Percentiles rank a stretch among this genome's conserved stretches.
Evolutionary conservation across 2,113 vertebrate species (phyloP).

Genomic region (Hylia prasina): DNA sequence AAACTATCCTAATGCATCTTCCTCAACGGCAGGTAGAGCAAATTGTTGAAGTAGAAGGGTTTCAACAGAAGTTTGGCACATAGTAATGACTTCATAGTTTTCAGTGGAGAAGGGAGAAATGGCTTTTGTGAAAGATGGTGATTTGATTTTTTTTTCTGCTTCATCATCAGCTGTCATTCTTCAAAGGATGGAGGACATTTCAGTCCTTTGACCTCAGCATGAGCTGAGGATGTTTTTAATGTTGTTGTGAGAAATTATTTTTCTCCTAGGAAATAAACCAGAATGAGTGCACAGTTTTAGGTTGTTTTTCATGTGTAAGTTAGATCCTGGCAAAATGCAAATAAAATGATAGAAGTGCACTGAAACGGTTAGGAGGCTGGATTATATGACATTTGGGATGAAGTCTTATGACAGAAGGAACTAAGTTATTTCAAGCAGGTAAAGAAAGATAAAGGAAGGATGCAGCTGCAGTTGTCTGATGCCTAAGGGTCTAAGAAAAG

Average conservation of each 20-base stretch:
- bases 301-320: not conserved
- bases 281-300: not conserved
- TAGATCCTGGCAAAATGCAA: not conserved
- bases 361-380: not conserved
- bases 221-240: not conserved
- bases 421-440: not conserved
- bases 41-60: not conserved
- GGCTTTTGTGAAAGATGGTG: not conserved
- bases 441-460: not conserved
- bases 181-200: not conserved
- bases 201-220: not conserved
- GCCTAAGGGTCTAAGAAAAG: not conserved
- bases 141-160: not conserved
- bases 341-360: not conserved
- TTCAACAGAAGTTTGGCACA: not conserved
- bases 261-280: not conserved
- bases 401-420: not conserved
- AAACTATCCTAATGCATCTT: not conserved
- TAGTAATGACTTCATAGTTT: not conserved
- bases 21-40: not conserved
- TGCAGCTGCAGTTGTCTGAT: not conserved
- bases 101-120: not conserved
- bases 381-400: not conserved
- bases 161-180: not conserved
- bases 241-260: not conserved